Conservation (phyloP, 2,113 vertebrate genomes). For the Clarias macrocephalus region DNA sequence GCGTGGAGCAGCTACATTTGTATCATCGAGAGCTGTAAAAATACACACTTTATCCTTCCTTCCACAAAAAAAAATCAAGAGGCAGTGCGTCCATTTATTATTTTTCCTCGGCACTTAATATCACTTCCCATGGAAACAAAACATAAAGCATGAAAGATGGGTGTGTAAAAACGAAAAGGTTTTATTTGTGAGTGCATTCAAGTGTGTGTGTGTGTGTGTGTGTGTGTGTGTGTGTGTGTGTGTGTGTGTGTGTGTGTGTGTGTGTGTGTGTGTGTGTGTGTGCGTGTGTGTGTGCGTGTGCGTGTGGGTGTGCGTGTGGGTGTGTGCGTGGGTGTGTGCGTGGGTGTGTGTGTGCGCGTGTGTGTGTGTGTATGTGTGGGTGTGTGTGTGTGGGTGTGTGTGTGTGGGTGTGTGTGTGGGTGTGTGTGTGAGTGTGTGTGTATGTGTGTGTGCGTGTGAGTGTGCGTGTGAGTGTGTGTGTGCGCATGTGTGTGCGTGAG, state of each 20-base stretch:
- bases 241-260: not conserved
- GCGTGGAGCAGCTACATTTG: constrained; percentile 15
- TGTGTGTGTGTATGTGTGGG: not conserved
- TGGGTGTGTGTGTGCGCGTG: not conserved
- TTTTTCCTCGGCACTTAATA: not conserved
- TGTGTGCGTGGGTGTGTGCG: not conserved
- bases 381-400: not conserved
- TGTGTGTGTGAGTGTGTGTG: not conserved
- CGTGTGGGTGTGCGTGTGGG: not conserved
- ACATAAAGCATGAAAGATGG: not conserved
- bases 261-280: not conserved
- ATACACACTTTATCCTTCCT: constrained; percentile 8
- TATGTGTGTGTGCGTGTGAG: not conserved
- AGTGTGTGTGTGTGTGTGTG: not conserved
- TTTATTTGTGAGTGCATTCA: not conserved
- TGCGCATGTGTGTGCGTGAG: too few species aligned
- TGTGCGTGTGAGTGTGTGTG: too few species aligned
- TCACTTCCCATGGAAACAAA: constrained; percentile 9
- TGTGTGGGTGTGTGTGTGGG: not conserved
- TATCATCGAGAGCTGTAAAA: constrained; percentile 33
- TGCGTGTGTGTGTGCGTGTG: not conserved
- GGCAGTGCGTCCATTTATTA: not conserved
- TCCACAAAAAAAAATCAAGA: not conserved
- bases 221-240: not conserved
- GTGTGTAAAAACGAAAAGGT: not conserved